phyloP scores from a whole-genome alignment of 2,888 invertebrate genomes.

The Trissoscelio sp. region DNA sequence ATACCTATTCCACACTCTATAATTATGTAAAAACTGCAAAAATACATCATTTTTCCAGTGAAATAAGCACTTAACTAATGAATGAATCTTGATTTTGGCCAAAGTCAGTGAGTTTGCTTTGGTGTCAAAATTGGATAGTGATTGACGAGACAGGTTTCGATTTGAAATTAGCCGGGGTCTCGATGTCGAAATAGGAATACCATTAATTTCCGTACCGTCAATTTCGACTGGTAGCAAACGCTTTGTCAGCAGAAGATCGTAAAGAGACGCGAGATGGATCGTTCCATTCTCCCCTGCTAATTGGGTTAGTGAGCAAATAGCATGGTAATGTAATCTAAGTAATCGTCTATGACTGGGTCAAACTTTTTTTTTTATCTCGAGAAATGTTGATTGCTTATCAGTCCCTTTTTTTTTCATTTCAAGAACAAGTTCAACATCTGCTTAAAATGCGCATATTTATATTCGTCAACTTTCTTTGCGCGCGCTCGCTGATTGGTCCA shows the following conservation, averaged over 20 bases:
- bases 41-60: no score
- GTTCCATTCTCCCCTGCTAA: constrained; percentile 66
- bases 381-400: constrained; percentile 36
- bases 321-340: constrained; percentile 50
- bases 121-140: no score
- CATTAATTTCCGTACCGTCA: constrained; percentile 50
- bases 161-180: constrained; percentile 19
- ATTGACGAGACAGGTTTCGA: no score
- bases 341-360: constrained; percentile 56
- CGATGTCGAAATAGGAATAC: constrained; percentile 45
- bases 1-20: no score
- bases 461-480: constrained; percentile 30
- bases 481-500: constrained; percentile 6
- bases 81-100: no score
- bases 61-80: no score
- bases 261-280: constrained; percentile 61
- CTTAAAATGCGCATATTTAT: constrained; percentile 25
- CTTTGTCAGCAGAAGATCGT: constrained; percentile 67
- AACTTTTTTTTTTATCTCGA: constrained; percentile 43
- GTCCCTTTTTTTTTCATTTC: constrained; percentile 28
- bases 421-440: constrained; percentile 32
- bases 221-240: constrained; percentile 46
- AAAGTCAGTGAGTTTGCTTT: no score
- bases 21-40: no score
- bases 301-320: constrained; percentile 68